A percentile compares a stretch with the other conserved stretches of the same genome.
These are phyloP conservation scores for Bolborhynchus lineola DNA, from an alignment of 2,113 vertebrate species.

Conservation along the genomic window DNA sequence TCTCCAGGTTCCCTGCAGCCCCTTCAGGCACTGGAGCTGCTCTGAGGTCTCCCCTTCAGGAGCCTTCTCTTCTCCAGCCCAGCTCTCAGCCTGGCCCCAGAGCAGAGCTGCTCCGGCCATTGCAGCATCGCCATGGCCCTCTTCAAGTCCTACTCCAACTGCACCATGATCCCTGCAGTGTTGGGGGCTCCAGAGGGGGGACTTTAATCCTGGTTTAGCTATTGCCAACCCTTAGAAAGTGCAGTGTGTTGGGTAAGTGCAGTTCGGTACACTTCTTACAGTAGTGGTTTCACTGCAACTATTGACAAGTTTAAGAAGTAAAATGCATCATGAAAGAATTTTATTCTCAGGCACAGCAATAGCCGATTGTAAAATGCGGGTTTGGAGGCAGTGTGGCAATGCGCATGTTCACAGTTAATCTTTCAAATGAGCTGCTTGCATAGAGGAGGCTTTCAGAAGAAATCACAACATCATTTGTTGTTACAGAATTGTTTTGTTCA, in stretches of 20 bases:
- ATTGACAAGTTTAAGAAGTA: background rate
- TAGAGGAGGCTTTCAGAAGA: background rate
- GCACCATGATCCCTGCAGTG: too few relatives aligned
- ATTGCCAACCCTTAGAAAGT: too few relatives aligned
- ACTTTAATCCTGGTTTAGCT: too few relatives aligned
- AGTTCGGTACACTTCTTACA: background rate
- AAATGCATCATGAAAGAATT: background rate
- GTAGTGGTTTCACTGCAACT: background rate
- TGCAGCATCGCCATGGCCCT: too few relatives aligned
- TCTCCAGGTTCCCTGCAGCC: too few relatives aligned
- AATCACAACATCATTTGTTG: background rate
- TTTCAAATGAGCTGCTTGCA: background rate
- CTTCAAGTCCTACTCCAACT: too few relatives aligned
- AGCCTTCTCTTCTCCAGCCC: too few relatives aligned
- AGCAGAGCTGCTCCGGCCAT: too few relatives aligned
- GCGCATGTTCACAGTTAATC: fast-evolving
- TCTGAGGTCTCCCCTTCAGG: too few relatives aligned
- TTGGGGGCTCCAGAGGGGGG: too few relatives aligned
- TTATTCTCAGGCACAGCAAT: background rate
- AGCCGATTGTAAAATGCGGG: fast-evolving
- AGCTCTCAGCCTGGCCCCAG: too few relatives aligned
- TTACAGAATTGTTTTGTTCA: background rate
- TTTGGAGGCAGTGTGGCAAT: background rate
- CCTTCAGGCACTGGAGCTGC: too few relatives aligned
- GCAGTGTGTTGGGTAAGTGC: conserved; percentile 40